phyloP scores from a whole-genome alignment of 2,113 vertebrate species.

The Bombycilla garrulus region DNA sequence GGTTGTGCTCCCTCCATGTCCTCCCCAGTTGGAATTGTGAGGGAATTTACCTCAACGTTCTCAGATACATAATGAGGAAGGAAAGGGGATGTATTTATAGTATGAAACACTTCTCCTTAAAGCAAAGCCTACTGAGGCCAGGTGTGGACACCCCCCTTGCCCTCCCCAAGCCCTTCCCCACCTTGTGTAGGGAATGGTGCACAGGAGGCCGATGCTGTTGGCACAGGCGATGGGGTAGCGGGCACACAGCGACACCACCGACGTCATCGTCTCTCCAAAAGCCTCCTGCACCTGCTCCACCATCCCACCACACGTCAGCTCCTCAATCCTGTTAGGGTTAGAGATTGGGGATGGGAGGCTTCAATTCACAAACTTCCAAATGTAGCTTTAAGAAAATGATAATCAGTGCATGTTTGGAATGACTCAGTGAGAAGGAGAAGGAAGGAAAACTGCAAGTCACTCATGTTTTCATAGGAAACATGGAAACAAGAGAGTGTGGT shows the following conservation, averaged over 20 bases:
- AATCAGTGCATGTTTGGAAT: neutral
- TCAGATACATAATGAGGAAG: neutral
- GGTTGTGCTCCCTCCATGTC: neutral
- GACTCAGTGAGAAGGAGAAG: too few species aligned
- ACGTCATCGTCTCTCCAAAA: conserved; percentile 97
- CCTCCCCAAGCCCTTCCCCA: neutral
- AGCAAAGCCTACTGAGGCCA: neutral
- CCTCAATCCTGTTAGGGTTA: conserved; percentile 83
- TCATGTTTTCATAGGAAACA: neutral
- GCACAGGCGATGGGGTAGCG: conserved; percentile 97
- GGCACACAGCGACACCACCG: conserved; percentile 95
- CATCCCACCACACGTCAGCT: conserved; percentile 96
- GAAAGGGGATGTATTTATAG: neutral
- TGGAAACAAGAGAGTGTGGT: neutral
- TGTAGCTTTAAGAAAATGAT: neutral
- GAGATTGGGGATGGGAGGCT: neutral
- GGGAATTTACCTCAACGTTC: neutral
- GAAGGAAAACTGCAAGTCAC: neutral
- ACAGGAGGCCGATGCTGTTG: conserved; percentile 95
- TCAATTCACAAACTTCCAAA: neutral
- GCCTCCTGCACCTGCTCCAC: conserved; percentile 97
- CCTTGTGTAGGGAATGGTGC: conserved; percentile 98
- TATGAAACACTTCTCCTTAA: neutral
- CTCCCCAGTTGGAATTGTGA: neutral
- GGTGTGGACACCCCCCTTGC: neutral